Percentiles rank a stretch among this genome's conserved stretches.
Evolutionary conservation across 2,113 vertebrate genomes (phyloP).

Genomic region (Acrocephalus kingi): DNA sequence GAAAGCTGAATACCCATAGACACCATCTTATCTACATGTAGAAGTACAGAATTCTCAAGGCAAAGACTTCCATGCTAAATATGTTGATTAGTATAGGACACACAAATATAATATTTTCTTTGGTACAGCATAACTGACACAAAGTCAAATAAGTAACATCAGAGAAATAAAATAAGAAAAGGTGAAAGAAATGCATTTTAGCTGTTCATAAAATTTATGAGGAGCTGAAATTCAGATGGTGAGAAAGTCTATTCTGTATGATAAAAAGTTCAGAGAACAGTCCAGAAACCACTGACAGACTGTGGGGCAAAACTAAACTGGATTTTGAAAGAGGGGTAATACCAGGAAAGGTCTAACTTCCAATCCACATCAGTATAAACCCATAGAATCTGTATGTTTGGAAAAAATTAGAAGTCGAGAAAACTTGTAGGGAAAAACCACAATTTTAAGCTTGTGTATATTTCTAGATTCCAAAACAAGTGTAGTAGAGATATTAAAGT

Average conservation of each 20-base stretch:
- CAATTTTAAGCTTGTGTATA: background rate
- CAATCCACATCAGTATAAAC: background rate
- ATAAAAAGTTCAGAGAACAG: background rate
- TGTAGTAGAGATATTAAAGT: background rate
- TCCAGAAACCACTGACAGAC: background rate
- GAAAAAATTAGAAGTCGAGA: background rate
- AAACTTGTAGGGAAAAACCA: background rate
- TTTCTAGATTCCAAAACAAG: background rate
- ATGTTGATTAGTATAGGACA: background rate
- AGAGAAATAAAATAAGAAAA: background rate
- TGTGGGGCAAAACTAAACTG: background rate
- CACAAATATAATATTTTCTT: background rate
- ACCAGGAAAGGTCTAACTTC: background rate
- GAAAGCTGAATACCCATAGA: background rate
- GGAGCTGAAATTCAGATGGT: background rate
- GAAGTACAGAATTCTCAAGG: background rate
- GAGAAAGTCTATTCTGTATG: background rate
- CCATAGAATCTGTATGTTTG: background rate
- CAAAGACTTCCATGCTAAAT: background rate
- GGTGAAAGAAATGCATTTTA: background rate
- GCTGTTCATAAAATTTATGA: background rate
- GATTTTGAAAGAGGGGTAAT: background rate
- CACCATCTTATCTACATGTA: background rate
- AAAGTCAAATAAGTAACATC: background rate
- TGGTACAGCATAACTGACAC: background rate